A percentile compares a stretch with the other conserved stretches of the same genome.
These are phyloP conservation scores for Scaptomyza flava DNA, from an alignment of 2,888 invertebrate species.

Conservation along the genomic window DNA sequence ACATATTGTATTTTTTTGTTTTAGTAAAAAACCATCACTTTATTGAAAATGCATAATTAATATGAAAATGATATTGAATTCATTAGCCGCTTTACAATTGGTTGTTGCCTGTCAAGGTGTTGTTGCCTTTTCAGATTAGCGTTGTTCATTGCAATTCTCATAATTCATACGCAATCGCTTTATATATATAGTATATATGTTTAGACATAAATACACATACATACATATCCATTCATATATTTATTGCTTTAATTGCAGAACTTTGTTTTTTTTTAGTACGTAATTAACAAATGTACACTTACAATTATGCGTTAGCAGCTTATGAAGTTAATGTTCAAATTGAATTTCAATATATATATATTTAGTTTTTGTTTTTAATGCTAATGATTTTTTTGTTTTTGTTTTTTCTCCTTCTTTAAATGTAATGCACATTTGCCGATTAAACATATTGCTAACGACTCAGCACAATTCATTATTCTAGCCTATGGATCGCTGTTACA, in stretches of 20 bases:
- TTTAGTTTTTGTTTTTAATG: conserved; percentile 24
- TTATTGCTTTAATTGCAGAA: conserved; percentile 52
- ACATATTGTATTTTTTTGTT: conserved; percentile 38
- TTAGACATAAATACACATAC: conserved; percentile 61
- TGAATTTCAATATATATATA: conserved; percentile 33
- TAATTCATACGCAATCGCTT: conserved; percentile 35
- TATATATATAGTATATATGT: conserved; percentile 24
- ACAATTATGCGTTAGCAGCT: conserved; percentile 64
- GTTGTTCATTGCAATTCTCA: conserved; percentile 14
- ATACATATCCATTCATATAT: conserved; percentile 45
- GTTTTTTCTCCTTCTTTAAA: conserved; percentile 22
- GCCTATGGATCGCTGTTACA: conserved; percentile 59
- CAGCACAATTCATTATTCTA: conserved; percentile 77
- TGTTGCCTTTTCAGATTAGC: conserved; percentile 31
- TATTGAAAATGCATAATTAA: conserved; percentile 79
- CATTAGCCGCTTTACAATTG: conserved; percentile 65
- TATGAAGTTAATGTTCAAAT: conserved; percentile 32
- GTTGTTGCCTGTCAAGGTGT: conserved; percentile 19
- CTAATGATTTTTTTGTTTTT: conserved; percentile 13
- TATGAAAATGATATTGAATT: conserved; percentile 71
- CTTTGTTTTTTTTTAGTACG: conserved; percentile 52
- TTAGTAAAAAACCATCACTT: conserved; percentile 79
- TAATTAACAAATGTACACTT: conserved; percentile 77
- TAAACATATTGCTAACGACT: conserved; percentile 42
- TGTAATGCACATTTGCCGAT: conserved; percentile 36